Evolutionary conservation across 2,113 vertebrate genomes (phyloP), one percentile per base, ranked within the genome.

Genomic region (Triplophysa siluroides): DNA sequence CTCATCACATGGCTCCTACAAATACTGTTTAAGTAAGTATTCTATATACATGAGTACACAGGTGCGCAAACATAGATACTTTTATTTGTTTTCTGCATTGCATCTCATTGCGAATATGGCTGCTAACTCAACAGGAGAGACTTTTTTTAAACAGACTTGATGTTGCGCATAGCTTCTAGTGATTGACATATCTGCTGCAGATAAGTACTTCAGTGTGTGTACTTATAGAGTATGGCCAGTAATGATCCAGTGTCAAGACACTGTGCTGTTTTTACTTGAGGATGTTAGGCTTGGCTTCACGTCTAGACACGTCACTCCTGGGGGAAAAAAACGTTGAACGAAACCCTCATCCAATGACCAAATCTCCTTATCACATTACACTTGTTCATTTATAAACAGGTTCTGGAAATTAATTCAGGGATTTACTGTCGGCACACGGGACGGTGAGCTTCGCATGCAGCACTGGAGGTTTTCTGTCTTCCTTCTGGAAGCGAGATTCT

Each of bases 121-220:
- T 45, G 11, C 43, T 38, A 38, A 38, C 33, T 38, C 33, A 7
- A 38, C 33, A 38, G 33, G 33, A 7, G 6, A 45, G 43, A 45
- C 11, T 9, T 45, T 4, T n/a, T 45, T 45, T 45, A 45, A 45
- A 45, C 1, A 12, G 43, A 45, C 10, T 45, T 11, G 26, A 50
- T 33, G 24, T 52, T 52, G 58, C 29, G 29, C 69, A 75, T 54
- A 74, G 45, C 23, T 74, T 78, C 47, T 38, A 11, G 21, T 73
- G 29, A 50, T 63, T 56, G 74, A 81, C 69, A 74, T 33, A 54
- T 77, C 74, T 63, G 19, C 56, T 45, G n/a, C 23, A 83, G 81
- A 82, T 81, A 78, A 80, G 78, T 68, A 41, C 70, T 74, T 80
- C 47, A 74, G 69, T 43, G 18, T 85, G 76, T 80, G 71, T 33